Base-by-base conservation (phyloP, 2,797 vertebrate species). In the Macropodus opercularis region DNA sequence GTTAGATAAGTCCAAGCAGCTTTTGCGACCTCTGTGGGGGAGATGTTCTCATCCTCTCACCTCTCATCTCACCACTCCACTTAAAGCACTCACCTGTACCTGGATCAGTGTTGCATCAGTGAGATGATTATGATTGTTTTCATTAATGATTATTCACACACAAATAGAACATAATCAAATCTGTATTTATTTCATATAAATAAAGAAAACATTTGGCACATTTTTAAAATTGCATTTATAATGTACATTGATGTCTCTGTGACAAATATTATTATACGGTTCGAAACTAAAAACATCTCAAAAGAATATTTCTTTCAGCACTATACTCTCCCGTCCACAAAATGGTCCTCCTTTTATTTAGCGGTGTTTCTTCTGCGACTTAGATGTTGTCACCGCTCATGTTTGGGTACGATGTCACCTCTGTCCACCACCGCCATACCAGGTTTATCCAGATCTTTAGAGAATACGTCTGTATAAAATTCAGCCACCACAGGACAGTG, bases 401-500 rank as follows among this genome's bases (percentile, higher is more conserved):
- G 95, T 85, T 95, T 98, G 6, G 89, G 43, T 47, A 90, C 81
- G 47, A 85, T 72, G 59, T 98, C 93, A 0, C 75, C 91, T 41
- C 90, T 85, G 80, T 97, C 95, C 63, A 95, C 81, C 31, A 90
- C 84, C 0, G 86, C 85, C 71, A 95, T 87, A 1, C 93, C 86
- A 0, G 82, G 92, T 40, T 94, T 91, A 58, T 87, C 89, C 0
- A 90, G 69, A 35, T 95, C 94, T 81, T 95, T 96, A 48, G 83
- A 87, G 77, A 60, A 77, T 53, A 88, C 88, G 67, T 96, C 93
- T 0, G 72, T 48, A 48, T 93, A 96, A 50, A 98, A 92, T 57
- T 98, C 97, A 0, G 94, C 95, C 0, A 97, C 84, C 54, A 98
- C 90, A 0, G 97, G 96, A 69, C 97, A 98, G 73, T 97, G 95